Conservation (phyloP, 2,797 vertebrate genomes). For the Taeniopygia guttata region DNA sequence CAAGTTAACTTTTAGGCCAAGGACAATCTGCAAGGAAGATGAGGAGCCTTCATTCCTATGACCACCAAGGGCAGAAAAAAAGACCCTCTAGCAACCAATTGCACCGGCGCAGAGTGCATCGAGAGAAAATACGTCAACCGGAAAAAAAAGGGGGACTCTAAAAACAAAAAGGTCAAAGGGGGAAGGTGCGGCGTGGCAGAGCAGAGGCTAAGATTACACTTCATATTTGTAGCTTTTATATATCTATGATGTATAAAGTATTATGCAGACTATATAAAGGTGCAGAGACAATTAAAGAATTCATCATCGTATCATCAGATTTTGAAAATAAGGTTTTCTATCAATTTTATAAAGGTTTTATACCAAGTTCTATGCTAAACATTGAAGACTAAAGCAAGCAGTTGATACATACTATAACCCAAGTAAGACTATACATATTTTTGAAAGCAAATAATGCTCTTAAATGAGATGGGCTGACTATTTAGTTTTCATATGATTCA, state of each 20-base stretch:
- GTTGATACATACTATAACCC: neutral
- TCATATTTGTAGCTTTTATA: neutral
- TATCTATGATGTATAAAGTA: neutral
- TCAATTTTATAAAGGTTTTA: neutral
- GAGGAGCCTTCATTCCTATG: too few relatives aligned
- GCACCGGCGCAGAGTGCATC: too few relatives aligned
- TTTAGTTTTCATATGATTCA: constrained; percentile 56
- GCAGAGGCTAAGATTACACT: neutral
- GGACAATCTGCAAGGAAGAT: too few relatives aligned
- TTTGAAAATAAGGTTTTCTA: neutral
- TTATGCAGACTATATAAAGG: neutral
- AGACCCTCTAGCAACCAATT: too few relatives aligned
- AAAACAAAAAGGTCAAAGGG: too few relatives aligned
- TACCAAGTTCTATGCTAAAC: neutral
- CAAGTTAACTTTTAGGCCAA: too few relatives aligned
- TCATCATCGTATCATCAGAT: neutral
- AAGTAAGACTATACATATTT: neutral
- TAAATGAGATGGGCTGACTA: neutral
- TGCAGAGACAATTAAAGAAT: neutral
- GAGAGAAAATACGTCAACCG: too few relatives aligned
- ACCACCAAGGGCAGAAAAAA: too few relatives aligned
- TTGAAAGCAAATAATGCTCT: neutral
- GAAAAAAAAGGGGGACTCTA: too few relatives aligned
- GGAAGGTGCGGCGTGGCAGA: too few relatives aligned
- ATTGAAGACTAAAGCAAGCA: neutral